Conservation (phyloP, 2,113 vertebrate genomes). For the Aptenodytes forsteri region DNA sequence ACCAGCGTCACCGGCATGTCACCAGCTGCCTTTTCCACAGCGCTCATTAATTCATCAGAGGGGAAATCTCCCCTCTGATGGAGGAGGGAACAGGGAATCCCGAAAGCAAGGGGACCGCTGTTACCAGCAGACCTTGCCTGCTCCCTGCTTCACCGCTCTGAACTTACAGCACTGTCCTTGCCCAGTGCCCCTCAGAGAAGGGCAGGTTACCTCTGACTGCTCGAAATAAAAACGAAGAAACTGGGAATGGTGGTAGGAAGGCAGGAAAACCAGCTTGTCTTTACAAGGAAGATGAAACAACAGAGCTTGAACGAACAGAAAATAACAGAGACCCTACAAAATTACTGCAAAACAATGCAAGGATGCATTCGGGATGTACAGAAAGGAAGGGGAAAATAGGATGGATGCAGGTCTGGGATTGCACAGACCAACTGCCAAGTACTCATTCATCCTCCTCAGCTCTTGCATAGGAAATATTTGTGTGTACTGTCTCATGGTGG, state of each 20-base stretch:
- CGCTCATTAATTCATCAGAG: accelerated
- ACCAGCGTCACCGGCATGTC: not conserved
- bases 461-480: not conserved
- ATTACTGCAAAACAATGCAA: not conserved
- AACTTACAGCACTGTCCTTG: accelerated
- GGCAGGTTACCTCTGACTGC: not conserved
- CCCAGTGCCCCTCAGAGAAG: not conserved
- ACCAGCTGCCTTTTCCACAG: not conserved
- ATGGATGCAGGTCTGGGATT: not conserved
- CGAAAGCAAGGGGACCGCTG: not conserved
- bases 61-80: not conserved
- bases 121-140: not conserved
- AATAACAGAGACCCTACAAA: not conserved
- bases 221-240: not conserved
- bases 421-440: not conserved
- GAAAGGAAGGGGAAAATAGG: not conserved
- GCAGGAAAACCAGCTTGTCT: not conserved
- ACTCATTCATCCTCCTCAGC: accelerated
- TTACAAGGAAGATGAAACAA: not conserved
- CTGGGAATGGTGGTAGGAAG: not conserved
- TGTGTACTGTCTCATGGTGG: not conserved
- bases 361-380: accelerated
- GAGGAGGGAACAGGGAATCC: not conserved
- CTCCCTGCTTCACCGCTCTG: accelerated
- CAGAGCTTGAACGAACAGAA: not conserved